Percentiles rank a stretch among this genome's conserved stretches.
These are phyloP conservation scores for Pseudotriccus pelzelni DNA, from an alignment of 2,797 vertebrate genomes.

Conservation along the genomic window DNA sequence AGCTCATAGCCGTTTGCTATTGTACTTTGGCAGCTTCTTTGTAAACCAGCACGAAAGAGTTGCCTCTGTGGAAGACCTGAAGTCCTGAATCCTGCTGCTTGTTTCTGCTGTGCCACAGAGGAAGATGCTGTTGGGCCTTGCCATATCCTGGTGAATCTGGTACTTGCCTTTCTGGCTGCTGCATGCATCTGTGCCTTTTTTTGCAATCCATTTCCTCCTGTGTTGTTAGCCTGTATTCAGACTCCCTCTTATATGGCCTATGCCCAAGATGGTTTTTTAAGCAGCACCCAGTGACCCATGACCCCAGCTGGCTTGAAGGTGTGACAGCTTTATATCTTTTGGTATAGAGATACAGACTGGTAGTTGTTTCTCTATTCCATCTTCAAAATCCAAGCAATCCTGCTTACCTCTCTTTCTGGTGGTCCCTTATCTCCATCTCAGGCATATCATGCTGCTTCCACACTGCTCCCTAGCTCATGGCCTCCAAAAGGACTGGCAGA, in stretches of 20 bases:
- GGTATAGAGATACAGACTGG: not conserved
- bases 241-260: not conserved
- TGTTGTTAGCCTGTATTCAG: not conserved
- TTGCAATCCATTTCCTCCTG: not conserved
- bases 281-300: not conserved
- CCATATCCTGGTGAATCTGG: accelerated
- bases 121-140: not conserved
- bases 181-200: not conserved
- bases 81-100: not conserved
- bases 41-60: not conserved
- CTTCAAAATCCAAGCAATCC: not conserved
- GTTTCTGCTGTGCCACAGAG: not conserved
- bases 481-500: not conserved
- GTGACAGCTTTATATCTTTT: not conserved
- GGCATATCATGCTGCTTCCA: not conserved
- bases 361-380: not conserved
- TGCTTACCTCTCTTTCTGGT: not conserved
- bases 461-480: not conserved
- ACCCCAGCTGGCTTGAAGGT: not conserved
- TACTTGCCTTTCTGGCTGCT: not conserved
- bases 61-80: not conserved
- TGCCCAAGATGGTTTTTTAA: not conserved
- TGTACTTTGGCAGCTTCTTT: not conserved
- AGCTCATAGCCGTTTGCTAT: not conserved
- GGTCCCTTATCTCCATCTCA: not conserved